Base-by-base conservation (phyloP, 2,113 vertebrate genomes). In the Pionites leucogaster region DNA sequence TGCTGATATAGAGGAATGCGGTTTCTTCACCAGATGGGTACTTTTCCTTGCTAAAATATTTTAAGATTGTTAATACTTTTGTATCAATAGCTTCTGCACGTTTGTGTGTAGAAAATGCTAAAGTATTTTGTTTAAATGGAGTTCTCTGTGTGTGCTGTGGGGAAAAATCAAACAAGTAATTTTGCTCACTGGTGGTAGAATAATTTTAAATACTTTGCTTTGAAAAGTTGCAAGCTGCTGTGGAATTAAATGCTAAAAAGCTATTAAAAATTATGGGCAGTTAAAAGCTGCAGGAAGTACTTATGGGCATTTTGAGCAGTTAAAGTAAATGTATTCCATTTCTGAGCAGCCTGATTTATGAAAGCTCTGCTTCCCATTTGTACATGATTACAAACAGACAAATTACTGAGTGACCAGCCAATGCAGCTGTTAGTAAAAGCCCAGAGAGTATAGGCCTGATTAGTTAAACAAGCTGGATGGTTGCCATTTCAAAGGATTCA, bases 401-500 rank as follows among this genome's bases (percentile, higher is more conserved):
- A 46, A 82, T 71, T 82, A 15, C 17, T 15, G 4, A 79, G 64
- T 95, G 87, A 94, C 87, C 90, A 77, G 75, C 86, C 81, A 85
- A 1, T 72, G 49, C 75, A 94, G 84, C 74, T 92, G 69, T 65
- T 57, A 7, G 65, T 85, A 37, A 82, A 76, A 80, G 24, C 41
- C 37, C 62, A 6, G 33, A 55, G 64, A 71, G 44, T 42, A n/a
- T 8, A 69, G 78, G 53, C 57, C 71, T 41, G 59, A 82, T 69
- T 25, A 82, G 49, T 89, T 75, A 63, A 89, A 60, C 57, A 46
- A 49, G 52, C 41, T 87, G 78, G 44, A 82, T 79, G 1, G 0
- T 33, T 92, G 75, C 71, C 28, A 80, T 86, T 94, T 89, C 33
- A 85, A 77, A 64, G 47, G 53, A 86, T 92, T 95, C 31, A 85